Conservation (phyloP, 2,888 invertebrate genomes). For the Dimorphilus gyrociliatus region DNA sequence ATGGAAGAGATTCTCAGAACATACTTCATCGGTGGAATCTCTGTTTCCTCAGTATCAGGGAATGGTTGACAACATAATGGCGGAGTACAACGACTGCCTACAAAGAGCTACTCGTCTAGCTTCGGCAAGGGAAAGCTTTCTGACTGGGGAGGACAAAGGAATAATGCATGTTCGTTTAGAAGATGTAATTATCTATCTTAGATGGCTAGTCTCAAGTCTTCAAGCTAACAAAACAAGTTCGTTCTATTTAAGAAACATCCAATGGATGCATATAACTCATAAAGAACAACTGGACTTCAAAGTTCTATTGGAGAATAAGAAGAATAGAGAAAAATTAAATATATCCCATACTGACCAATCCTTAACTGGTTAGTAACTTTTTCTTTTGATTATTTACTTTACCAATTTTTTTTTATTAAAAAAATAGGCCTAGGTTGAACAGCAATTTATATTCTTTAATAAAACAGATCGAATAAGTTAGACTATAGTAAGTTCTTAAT, state of each 20-base stretch:
- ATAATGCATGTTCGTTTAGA: constrained; percentile 21
- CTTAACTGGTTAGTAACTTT: too few species aligned
- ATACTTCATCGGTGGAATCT: constrained; percentile 27
- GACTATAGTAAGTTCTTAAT: too few species aligned
- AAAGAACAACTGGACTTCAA: too few species aligned
- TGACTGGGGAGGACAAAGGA: constrained; percentile 17
- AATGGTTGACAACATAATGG: constrained; percentile 26
- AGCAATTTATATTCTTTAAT: too few species aligned
- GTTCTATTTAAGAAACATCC: too few species aligned
- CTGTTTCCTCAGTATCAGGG: constrained; percentile 27
- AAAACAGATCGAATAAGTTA: too few species aligned
- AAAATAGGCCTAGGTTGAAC: too few species aligned
- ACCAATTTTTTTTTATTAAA: too few species aligned
- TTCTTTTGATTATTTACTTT: too few species aligned
- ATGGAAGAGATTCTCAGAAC: constrained; percentile 35
- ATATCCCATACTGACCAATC: too few species aligned
- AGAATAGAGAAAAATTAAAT: too few species aligned
- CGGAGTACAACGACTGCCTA: constrained; percentile 32
- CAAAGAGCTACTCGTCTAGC: constrained; percentile 26
- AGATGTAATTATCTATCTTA: constrained; percentile 34
- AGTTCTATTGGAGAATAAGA: too few species aligned
- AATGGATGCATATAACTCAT: constrained; percentile 29
- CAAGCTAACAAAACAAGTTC: constrained; percentile 27
- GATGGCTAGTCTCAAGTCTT: constrained; percentile 31
- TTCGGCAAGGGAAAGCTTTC: constrained; percentile 18